Evolutionary conservation across 64 coral and sea anemone genomes (phyloP).

Genomic region (Dendronephthya gigantea): DNA sequence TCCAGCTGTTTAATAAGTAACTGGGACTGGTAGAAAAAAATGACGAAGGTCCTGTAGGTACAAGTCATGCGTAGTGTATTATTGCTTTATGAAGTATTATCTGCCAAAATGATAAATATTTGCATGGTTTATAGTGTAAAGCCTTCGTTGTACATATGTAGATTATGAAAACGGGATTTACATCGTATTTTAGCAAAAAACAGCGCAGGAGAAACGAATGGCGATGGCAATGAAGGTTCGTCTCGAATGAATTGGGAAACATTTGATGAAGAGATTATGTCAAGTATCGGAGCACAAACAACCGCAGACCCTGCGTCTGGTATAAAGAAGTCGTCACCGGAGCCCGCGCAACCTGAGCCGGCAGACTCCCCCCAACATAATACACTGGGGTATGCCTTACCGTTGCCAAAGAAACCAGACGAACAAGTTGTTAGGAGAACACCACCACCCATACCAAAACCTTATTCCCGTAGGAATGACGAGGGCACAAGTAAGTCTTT

Average conservation of each 20-base stretch:
- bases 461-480: neutral
- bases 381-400: conserved; percentile 11
- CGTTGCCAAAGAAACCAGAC: neutral
- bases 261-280: neutral
- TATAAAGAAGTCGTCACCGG: neutral
- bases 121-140: too few species aligned
- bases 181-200: neutral
- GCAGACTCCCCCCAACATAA: neutral
- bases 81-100: too few species aligned
- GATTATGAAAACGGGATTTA: neutral
- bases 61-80: too few species aligned
- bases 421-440: neutral
- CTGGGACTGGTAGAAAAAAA: too few species aligned
- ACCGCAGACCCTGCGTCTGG: neutral
- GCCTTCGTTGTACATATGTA: too few species aligned
- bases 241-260: neutral
- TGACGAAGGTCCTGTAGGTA: too few species aligned
- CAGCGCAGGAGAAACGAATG: neutral
- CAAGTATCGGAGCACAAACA: neutral
- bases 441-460: neutral
- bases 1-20: too few species aligned
- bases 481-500: neutral
- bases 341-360: neutral
- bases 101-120: too few species aligned
- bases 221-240: neutral